Conservation (phyloP, 1,140 invertebrate genomes). For the Pygmarrhopalites habei region DNA sequence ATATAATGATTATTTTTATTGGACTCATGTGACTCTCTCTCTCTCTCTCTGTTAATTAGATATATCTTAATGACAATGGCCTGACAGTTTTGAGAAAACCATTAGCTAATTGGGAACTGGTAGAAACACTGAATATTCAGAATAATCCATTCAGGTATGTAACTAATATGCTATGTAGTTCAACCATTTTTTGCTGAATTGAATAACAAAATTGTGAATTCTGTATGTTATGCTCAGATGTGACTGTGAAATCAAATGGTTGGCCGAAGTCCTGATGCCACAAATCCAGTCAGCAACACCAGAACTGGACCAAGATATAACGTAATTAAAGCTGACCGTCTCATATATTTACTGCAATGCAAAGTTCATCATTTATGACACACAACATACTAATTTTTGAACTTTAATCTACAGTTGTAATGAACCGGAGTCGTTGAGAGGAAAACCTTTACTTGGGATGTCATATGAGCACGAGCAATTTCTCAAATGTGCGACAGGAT, state of each 20-base stretch:
- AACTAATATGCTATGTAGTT: slow-evolving; percentile 1
- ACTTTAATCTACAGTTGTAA: slow-evolving; percentile 25
- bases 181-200: neutral
- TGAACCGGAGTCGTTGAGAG: slow-evolving; percentile 26
- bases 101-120: slow-evolving; percentile 25
- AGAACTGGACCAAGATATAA: slow-evolving; percentile 2
- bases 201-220: neutral
- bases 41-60: slow-evolving; percentile 16
- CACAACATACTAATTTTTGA: neutral
- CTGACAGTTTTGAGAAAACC: slow-evolving; percentile 25
- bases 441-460: slow-evolving; percentile 12
- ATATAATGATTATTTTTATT: too few species aligned
- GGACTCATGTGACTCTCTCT: too few species aligned
- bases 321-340: slow-evolving; percentile 10
- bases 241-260: slow-evolving; percentile 33
- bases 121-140: slow-evolving; percentile 29
- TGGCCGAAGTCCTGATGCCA: slow-evolving; percentile 21
- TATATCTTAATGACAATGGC: slow-evolving; percentile 36
- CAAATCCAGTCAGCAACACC: slow-evolving; percentile 18
- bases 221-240: slow-evolving; percentile 17
- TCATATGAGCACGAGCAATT: slow-evolving; percentile 22
- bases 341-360: neutral
- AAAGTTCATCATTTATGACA: neutral
- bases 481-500: slow-evolving; percentile 16
- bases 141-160: slow-evolving; percentile 38